A percentile compares a stretch with the other conserved stretches of the same genome.
phyloP scores from a whole-genome alignment of 2,797 vertebrate genomes.

The Peromyscus attwateri region DNA sequence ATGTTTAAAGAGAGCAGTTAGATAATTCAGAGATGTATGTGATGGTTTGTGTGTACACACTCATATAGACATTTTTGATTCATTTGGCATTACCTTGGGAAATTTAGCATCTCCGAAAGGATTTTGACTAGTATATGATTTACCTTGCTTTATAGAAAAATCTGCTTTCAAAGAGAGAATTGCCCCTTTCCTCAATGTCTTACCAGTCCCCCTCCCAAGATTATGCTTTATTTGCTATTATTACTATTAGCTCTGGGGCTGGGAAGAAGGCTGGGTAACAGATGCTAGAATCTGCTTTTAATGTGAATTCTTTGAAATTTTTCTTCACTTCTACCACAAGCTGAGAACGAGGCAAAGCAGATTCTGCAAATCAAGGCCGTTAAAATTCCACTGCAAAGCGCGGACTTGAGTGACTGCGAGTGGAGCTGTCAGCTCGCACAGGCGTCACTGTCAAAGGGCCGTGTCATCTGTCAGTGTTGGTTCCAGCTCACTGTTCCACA shows the following conservation, averaged over 20 bases:
- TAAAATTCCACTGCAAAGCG: conserved; percentile 88
- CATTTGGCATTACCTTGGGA: conserved; percentile 54
- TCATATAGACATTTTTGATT: conserved; percentile 11
- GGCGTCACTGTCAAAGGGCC: conserved; percentile 95
- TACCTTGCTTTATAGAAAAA: conserved; percentile 48
- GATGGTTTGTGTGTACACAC: neutral
- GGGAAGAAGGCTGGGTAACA: conserved; percentile 55
- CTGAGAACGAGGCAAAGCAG: conserved; percentile 86
- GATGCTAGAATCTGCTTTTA: conserved; percentile 80
- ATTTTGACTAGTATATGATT: conserved; percentile 61
- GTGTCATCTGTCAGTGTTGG: conserved; percentile 97
- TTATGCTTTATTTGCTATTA: conserved; percentile 62
- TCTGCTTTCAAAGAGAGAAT: conserved; percentile 41
- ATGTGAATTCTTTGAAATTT: conserved; percentile 84
- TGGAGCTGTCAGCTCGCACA: conserved; percentile 95
- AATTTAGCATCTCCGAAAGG: neutral
- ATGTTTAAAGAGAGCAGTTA: conserved; percentile 39
- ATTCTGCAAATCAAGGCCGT: conserved; percentile 90
- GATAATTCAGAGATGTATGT: neutral
- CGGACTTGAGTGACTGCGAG: conserved; percentile 94
- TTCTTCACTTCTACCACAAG: conserved; percentile 80
- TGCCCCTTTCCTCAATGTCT: neutral
- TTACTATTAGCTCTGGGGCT: conserved; percentile 51
- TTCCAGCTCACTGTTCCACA: conserved; percentile 97
- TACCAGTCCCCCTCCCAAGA: neutral